Evolutionary conservation across 1,140 invertebrate species (phyloP).

Genomic region (Drosophila repletoides): DNA sequence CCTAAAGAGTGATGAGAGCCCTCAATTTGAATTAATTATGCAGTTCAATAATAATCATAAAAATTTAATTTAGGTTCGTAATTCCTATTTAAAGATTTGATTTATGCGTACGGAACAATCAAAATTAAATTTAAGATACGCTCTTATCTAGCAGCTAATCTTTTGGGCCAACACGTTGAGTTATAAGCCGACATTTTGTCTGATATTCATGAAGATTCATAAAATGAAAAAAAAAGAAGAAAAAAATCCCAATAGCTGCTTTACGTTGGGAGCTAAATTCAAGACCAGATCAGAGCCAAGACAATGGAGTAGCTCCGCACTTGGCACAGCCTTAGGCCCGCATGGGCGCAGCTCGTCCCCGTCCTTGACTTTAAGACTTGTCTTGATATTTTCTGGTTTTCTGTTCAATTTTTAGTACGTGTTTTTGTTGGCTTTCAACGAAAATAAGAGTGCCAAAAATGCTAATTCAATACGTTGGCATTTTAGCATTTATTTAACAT

Average conservation of each 20-base stretch:
- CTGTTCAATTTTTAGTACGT: neutral
- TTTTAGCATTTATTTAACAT: conserved; percentile 61
- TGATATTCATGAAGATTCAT: conserved; percentile 25
- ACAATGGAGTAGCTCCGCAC: conserved; percentile 52
- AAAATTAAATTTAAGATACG: neutral
- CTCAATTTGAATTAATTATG: too few relatives aligned
- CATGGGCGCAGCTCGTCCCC: conserved; percentile 55
- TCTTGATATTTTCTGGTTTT: conserved; percentile 47
- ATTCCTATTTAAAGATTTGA: too few relatives aligned
- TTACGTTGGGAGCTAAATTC: conserved; percentile 29
- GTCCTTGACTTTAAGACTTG: conserved; percentile 69
- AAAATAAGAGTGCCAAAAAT: conserved; percentile 75
- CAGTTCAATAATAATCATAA: too few relatives aligned
- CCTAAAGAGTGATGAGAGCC: too few relatives aligned
- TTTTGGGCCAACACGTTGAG: conserved; percentile 2
- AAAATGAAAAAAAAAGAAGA: too few relatives aligned
- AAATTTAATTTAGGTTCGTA: too few relatives aligned
- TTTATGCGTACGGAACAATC: too few relatives aligned
- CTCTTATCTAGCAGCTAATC: conserved; percentile 1
- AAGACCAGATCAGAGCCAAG: conserved; percentile 36
- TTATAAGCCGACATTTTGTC: conserved; percentile 21
- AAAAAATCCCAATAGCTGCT: conserved; percentile 31
- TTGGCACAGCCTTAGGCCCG: conserved; percentile 61
- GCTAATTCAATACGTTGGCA: conserved; percentile 37
- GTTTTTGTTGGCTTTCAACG: conserved; percentile 21